Percentiles rank a stretch among this genome's conserved stretches.
These are phyloP conservation scores for Pleuronectes platessa DNA, from an alignment of 2,113 vertebrate species.

Conservation along the genomic window DNA sequence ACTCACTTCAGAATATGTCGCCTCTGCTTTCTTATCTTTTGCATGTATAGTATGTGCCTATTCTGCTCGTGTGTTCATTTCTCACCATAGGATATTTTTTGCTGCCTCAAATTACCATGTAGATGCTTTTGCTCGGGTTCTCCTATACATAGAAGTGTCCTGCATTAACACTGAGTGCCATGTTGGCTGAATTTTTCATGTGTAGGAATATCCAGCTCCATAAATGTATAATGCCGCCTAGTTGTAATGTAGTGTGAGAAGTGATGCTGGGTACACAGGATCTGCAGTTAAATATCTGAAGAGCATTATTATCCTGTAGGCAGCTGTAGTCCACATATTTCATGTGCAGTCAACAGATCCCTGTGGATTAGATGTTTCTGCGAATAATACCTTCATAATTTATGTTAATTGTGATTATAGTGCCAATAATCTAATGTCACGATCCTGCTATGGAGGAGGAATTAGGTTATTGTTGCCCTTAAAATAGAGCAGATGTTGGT, in stretches of 20 bases:
- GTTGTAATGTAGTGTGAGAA: conserved; percentile 37
- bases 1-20: conserved; percentile 38
- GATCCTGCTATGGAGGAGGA: conserved; percentile 45
- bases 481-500: conserved; percentile 52
- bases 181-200: conserved; percentile 14
- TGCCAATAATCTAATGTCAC: conserved; percentile 67
- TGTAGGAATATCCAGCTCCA: conserved; percentile 4
- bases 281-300: conserved; percentile 35
- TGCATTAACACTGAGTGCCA: background rate
- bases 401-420: conserved; percentile 72
- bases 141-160: background rate
- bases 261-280: conserved; percentile 48
- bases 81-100: background rate
- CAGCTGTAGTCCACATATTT: conserved; percentile 51
- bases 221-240: conserved; percentile 25
- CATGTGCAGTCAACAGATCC: conserved; percentile 49
- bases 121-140: background rate
- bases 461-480: conserved; percentile 65
- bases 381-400: conserved; percentile 61
- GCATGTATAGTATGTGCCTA: background rate
- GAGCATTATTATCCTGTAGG: conserved; percentile 51
- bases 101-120: background rate
- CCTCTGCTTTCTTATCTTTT: conserved; percentile 23
- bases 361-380: conserved; percentile 65
- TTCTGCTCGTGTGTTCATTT: background rate